Evolutionary conservation across 2,113 vertebrate genomes (phyloP).

Genomic region (Theristicus caerulescens): DNA sequence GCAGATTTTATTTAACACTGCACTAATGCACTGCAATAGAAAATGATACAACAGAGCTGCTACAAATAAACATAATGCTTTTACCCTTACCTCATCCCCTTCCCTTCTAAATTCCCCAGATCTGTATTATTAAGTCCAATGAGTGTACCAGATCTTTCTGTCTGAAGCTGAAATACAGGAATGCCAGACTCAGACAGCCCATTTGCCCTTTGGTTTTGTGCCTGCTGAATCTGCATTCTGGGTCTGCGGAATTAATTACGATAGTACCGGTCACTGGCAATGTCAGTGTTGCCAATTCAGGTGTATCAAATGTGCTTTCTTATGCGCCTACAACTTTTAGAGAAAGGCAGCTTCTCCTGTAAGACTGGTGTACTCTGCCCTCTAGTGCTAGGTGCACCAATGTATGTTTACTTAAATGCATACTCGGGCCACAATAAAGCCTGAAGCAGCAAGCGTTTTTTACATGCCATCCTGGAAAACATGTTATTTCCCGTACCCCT

Average conservation of each 20-base stretch:
- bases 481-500: neutral
- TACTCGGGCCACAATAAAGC: neutral
- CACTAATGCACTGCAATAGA: slow-evolving; percentile 73
- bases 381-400: slow-evolving; percentile 29
- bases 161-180: slow-evolving; percentile 58
- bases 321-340: neutral
- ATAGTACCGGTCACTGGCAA: slow-evolving; percentile 8
- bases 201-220: slow-evolving; percentile 56
- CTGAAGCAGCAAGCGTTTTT: neutral
- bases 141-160: slow-evolving; percentile 44
- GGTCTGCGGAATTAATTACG: slow-evolving; percentile 24
- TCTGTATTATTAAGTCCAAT: slow-evolving; percentile 65
- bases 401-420: neutral
- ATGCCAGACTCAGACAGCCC: slow-evolving; percentile 32
- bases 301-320: neutral
- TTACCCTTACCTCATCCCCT: slow-evolving; percentile 22
- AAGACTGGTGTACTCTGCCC: slow-evolving; percentile 9
- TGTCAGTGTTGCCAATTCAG: slow-evolving; percentile 26
- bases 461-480: neutral
- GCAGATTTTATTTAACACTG: slow-evolving; percentile 83
- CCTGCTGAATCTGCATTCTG: slow-evolving; percentile 50
- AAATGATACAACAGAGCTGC: slow-evolving; percentile 74
- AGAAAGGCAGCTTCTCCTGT: neutral
- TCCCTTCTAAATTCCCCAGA: slow-evolving; percentile 39
- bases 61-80: slow-evolving; percentile 75